Evolutionary conservation across 2,888 invertebrate species (phyloP), one percentile per base, ranked within the genome.

Genomic region (Pedicia rivosa): DNA sequence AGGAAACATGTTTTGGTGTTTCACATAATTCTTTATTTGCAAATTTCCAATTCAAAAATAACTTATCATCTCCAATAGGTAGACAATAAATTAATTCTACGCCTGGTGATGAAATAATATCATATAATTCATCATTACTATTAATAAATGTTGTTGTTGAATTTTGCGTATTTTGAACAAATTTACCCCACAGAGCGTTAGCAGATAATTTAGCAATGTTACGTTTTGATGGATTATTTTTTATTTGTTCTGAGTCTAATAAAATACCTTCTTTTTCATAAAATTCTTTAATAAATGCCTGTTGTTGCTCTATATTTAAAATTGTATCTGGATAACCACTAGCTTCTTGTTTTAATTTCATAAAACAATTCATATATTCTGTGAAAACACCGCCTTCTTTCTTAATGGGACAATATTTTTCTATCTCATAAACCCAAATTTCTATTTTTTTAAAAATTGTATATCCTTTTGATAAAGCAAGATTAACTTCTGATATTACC

Each of bases 131-230:
- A 2, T 6, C 17, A 9, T 39, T 40, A 2, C 43, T 38, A 14
- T 34, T 37, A 6, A 48, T 36, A 5, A 49, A 44, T 3, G 16
- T 40, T 1, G 48, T 45, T 41, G 46, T 40, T 5, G 36, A 32
- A 35, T 43, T 34, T 35, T 48, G 47, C 35, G 48, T 46, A 2
- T 47, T 34, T 26, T 50, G 47, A 1, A 47, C 49, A 35, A 51
- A 49, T 40, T 50, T 47, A 10, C 50, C 50, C 50, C 50, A 51
- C 39, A 52, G 49, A 1, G 46, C 46, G 36, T 52, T 53, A 2
- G 51, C 28, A 28, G 44, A 45, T 4, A 51, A 29, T 36, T 54
- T 50, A 2, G 50, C 47, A 1, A 51, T 31, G 3, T 40, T 44
- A 20, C 49, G 40, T n/a, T 48, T 29, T 1, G 48, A 49, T 0